Evolutionary conservation across 1,140 invertebrate genomes (phyloP), one percentile per base, ranked within the genome.

Genomic region (Hyles vespertilio): DNA sequence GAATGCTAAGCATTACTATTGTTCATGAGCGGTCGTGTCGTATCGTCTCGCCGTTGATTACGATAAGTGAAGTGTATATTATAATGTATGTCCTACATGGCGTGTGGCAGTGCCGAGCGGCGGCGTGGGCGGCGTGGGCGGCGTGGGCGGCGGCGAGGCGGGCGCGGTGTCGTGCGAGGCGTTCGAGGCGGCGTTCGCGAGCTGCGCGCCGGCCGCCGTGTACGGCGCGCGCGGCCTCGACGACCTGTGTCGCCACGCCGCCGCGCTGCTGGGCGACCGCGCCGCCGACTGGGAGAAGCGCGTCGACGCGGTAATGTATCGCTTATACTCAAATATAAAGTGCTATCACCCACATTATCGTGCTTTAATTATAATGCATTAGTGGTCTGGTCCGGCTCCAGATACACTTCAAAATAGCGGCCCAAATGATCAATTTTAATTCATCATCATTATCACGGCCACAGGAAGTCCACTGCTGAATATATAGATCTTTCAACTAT

Each of bases 241-340:
- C 69, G 96, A 98, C 61, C 91, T 95, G 44, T 92, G 98, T 77
- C 94, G 92, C 52, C 92, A 93, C 67, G 94, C 97, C 43, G 91
- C 93, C 61, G 92, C 94, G 7, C 92, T 92, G 3, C 92, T 99
- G 43, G 93, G 93, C 10, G 95, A 98, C 84, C 90, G 93, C 22
- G 94, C 92, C 70, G 94, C 95, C 76, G 96, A 98, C 71, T 99
- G 98, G 98, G 96, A 97, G 86, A 97, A 97, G 85, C 91, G 97
- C 62, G 93, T 95, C 36, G 97, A 98, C 69, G 93, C 94, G 69
- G 95, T 97, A 89, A 93, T 72, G n/a, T n/a, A 2, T 43, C 36
- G 8, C 50, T 7, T 7, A 36, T 7, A 7, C 36, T 4, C 36
- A 36, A 3, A 4, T 36, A 36, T 36, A 36, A 36, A 3, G 3